phyloP scores from a whole-genome alignment of 2,797 vertebrate genomes.

The Coluber constrictor region DNA sequence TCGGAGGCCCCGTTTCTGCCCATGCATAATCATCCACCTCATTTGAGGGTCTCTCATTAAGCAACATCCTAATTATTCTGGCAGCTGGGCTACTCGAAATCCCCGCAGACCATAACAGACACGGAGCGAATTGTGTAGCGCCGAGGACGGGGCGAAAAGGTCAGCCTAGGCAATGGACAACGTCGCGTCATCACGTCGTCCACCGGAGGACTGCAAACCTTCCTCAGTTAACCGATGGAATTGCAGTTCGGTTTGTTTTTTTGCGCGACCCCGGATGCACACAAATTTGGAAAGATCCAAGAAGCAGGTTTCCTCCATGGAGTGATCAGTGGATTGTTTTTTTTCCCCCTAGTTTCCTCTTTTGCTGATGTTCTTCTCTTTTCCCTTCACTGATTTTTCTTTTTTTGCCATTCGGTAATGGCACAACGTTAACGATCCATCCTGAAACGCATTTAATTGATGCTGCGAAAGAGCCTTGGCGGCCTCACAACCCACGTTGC shows the following conservation, averaged over 20 bases:
- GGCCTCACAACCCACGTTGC: neutral
- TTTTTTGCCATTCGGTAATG: slow-evolving; percentile 21
- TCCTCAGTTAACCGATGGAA: slow-evolving; percentile 60
- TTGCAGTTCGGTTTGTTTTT: slow-evolving; percentile 67
- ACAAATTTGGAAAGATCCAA: slow-evolving; percentile 55
- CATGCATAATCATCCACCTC: slow-evolving; percentile 44
- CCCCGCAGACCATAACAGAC: slow-evolving; percentile 65
- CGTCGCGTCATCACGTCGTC: slow-evolving; percentile 55
- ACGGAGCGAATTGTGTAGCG: slow-evolving; percentile 72
- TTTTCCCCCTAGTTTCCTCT: slow-evolving; percentile 25
- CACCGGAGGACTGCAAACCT: slow-evolving; percentile 53
- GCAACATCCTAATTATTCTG: slow-evolving; percentile 68
- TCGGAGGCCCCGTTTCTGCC: slow-evolving; percentile 49
- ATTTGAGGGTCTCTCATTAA: slow-evolving; percentile 65
- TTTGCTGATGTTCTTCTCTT: slow-evolving; percentile 36
- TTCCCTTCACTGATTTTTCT: slow-evolving; percentile 32
- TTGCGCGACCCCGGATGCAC: slow-evolving; percentile 58
- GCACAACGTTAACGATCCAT: slow-evolving; percentile 15
- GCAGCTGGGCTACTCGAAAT: slow-evolving; percentile 60
- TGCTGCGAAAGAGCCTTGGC: neutral
- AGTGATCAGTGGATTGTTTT: slow-evolving; percentile 37
- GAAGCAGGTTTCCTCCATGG: slow-evolving; percentile 43
- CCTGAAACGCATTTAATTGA: neutral
- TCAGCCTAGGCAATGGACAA: slow-evolving; percentile 66
- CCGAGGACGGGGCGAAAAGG: slow-evolving; percentile 70